Evolutionary conservation across 1,140 invertebrate species (phyloP), one percentile per base, ranked within the genome.

Genomic region (Matsumurasca onukii): DNA sequence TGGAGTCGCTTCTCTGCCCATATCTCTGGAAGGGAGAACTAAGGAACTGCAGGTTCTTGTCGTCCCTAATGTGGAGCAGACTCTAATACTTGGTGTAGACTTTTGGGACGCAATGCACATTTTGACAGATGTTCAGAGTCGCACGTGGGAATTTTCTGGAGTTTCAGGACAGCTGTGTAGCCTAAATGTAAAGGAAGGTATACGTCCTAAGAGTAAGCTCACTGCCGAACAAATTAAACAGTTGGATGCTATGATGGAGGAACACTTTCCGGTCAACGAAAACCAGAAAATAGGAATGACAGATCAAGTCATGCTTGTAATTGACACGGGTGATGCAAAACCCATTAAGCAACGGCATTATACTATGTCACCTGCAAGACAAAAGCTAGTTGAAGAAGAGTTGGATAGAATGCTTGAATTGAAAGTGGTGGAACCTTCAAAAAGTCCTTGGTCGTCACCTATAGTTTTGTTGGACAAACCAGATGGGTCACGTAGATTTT

Each of bases 61-160:
- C 5, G 55, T 59, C 9, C 55, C 55, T 22, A 27, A 22, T 5
- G 13, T 59, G 12, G 55, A 27, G 3, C 55, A 59, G 25, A n/a
- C 13, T 2, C 15, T 59, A 27, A 59, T 59, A 5, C 30, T 59
- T 22, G 55, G 55, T 2, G 30, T 59, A 24, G 25, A 59, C 55
- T 59, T 59, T 59, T 59, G 55, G 55, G 25, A 59, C 3, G 25
- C 30, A 1, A 59, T 59, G 55, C 15, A 59, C 3, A 22, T 59
- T 25, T 22, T 59, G 2, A 9, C 25, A 27, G 55, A 59, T 29
- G 55, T 29, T 59, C 12, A 59, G 22, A 25, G 24, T 5, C 3
- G 30, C 2, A 59, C 55, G 3, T 59, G 55, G 22, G 55, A 59
- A 59, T 27, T 59, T 27, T 3, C 34, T 9, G 34, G 17, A 9